Evolutionary conservation across 2,113 vertebrate genomes (phyloP), one percentile per base, ranked within the genome.

Genomic region (Heptranchias perlo): DNA sequence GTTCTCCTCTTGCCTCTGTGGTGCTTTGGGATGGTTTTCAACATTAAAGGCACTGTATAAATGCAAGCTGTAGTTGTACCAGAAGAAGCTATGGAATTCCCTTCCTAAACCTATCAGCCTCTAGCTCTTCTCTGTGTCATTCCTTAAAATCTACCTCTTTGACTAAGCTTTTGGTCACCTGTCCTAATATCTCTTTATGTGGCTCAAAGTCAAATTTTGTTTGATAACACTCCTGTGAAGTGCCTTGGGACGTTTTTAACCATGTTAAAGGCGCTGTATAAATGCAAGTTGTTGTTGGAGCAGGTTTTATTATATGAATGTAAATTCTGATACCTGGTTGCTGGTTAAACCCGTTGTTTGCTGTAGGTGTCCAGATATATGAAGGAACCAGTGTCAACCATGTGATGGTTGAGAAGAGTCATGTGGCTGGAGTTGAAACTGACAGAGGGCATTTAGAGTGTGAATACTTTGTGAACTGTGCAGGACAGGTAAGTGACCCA

Each of bases 381-480:
- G 99, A 99, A 31, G 97, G 98, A 82, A 99, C 99, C 0, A 98
- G 96, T 5, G 98, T 99, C 96, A 98, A 99, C 97, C 99, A 99
- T 0, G 98, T 99, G 44, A 96, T 98, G 28, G 97, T 99, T 58
- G 98, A 98, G 96, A 98, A 98, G 86, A 98, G 98, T 89, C 98
- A 97, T 0, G 99, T 99, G 95, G 98, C 97, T 0, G 99, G 98
- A 0, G 98, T 99, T 0, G 98, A 99, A 97, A 99, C 99, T 0
- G 99, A 99, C 97, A 98, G 98, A 95, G 99, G 99, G n/a, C 96
- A 97, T 96, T 98, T 99, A 4, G 97, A 98, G 3, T 99, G 99
- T 97, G 98, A 99, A 89, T 99, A 98, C 97, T 99, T 99, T 0
- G 98, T 99, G 96, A 99, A 98, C 98, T 99, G 99, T 97, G 99